Evolutionary conservation across 2,888 invertebrate genomes (phyloP).

Genomic region (Agrilus biguttatus): DNA sequence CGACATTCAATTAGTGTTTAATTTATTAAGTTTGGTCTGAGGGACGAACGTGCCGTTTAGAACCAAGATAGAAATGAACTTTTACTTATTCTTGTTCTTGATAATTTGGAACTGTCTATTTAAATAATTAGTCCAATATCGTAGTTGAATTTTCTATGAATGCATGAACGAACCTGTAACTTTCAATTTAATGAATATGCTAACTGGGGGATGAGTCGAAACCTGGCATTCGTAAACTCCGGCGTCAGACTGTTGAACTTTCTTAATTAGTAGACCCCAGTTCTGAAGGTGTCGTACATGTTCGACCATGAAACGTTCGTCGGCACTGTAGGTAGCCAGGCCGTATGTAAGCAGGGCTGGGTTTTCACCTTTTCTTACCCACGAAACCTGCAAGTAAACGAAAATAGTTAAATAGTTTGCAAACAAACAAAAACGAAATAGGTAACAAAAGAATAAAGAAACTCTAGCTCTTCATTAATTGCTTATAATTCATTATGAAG

Average conservation of each 20-base stretch:
- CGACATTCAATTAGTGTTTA: too few relatives aligned
- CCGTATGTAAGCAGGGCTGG: constrained; percentile 51
- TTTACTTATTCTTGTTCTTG: too few relatives aligned
- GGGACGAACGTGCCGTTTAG: too few relatives aligned
- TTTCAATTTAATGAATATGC: constrained; percentile 57
- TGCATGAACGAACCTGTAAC: constrained; percentile 47
- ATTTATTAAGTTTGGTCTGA: too few relatives aligned
- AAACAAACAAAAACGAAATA: neutral
- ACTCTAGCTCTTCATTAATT: too few relatives aligned
- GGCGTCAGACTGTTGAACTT: constrained; percentile 52
- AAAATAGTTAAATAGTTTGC: constrained; percentile 1
- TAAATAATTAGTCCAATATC: neutral
- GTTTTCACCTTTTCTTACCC: constrained; percentile 50
- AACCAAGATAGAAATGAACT: too few relatives aligned
- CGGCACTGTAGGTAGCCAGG: constrained; percentile 48
- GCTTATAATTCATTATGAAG: too few relatives aligned
- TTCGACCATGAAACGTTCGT: constrained; percentile 48
- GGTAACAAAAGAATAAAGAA: too few relatives aligned
- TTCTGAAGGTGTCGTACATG: constrained; percentile 46
- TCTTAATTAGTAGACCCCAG: constrained; percentile 50
- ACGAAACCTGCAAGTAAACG: constrained; percentile 39
- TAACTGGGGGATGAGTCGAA: constrained; percentile 64
- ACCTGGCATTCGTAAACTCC: constrained; percentile 70
- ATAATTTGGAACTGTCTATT: neutral
- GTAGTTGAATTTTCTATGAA: neutral